These are phyloP conservation scores for Palloptera scutellata DNA, from an alignment of 2,888 invertebrate genomes.

Conservation along the genomic window DNA sequence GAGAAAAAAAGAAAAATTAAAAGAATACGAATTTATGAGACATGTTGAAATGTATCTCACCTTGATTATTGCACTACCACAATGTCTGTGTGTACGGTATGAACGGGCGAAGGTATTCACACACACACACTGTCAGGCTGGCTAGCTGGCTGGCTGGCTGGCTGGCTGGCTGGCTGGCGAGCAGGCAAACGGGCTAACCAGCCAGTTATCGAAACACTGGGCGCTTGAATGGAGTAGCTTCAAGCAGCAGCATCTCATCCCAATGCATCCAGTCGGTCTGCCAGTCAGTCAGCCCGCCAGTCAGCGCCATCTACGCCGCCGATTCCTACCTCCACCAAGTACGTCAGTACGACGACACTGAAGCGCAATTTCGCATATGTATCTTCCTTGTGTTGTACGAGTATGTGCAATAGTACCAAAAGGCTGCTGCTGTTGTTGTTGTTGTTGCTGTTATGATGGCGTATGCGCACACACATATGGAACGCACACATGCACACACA, in stretches of 20 bases:
- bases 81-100: slow-evolving; percentile 27
- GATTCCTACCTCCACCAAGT: too few species aligned
- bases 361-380: too few species aligned
- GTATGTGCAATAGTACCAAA: neutral
- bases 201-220: neutral
- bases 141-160: neutral
- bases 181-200: too few species aligned
- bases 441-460: too few species aligned
- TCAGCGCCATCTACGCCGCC: neutral
- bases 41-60: slow-evolving; percentile 62
- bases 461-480: too few species aligned
- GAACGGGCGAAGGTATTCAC: slow-evolving; percentile 6
- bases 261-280: slow-evolving; percentile 20
- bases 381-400: neutral
- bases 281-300: slow-evolving; percentile 5
- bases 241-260: too few species aligned
- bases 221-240: too few species aligned
- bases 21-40: slow-evolving; percentile 56
- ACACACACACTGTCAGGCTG: neutral
- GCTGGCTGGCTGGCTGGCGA: slow-evolving; percentile 11
- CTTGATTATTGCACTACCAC: slow-evolving; percentile 49
- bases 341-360: too few species aligned
- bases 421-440: too few species aligned
- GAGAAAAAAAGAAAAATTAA: neutral
- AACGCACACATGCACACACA: too few species aligned